Base-by-base conservation (phyloP, 2,888 invertebrate species). In the Drosophila yooni region DNA sequence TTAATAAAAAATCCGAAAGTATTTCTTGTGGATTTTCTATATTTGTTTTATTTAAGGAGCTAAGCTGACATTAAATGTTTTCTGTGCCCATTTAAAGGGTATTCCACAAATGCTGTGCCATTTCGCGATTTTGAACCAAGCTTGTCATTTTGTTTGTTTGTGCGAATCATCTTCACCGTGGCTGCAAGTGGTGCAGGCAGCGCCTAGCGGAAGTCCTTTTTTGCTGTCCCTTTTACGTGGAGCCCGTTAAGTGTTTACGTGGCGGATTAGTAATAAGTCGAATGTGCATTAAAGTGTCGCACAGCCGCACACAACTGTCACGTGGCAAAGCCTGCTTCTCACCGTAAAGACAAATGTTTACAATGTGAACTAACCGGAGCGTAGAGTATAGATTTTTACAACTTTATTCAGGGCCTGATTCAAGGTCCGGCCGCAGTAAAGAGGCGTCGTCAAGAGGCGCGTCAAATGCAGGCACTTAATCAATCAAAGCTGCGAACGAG, bases 261-360 rank as follows among this genome's bases (percentile, higher is more conserved):
- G 90, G 83, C 88, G 88, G 78, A 85, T 88, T 85, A 83, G 88
- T 75, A 88, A 85, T 85, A 89, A 87, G 83, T 80, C 81, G 83
- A 83, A 89, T 81, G 83, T 85, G 79, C 75, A 81, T 78, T 67
- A 72, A 72, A 78, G 78, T 72, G 74, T 77, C 81, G 69, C 57
- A 53, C 60, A 48, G 70, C 10, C 46, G 18, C 46, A 46, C 53
- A 27, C 25, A 18, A 34, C 62, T 57, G 51, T 36, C 54, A 64
- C 57, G 67, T 61, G 66, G 48, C 46, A 18, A 5, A 25, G 18
- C 48, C 34, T 40, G 46, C 50, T 38, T 43, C 63, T 62, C 53
- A 54, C 66, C 72, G 56, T 73, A 76, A 72, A 76, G 60, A 33
- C 54, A 71, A 84, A 76, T 85, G 81, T 78, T 88, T 74, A 88